Base-by-base conservation (phyloP, 2,797 vertebrate species). In the Gymnothorax reevesii region DNA sequence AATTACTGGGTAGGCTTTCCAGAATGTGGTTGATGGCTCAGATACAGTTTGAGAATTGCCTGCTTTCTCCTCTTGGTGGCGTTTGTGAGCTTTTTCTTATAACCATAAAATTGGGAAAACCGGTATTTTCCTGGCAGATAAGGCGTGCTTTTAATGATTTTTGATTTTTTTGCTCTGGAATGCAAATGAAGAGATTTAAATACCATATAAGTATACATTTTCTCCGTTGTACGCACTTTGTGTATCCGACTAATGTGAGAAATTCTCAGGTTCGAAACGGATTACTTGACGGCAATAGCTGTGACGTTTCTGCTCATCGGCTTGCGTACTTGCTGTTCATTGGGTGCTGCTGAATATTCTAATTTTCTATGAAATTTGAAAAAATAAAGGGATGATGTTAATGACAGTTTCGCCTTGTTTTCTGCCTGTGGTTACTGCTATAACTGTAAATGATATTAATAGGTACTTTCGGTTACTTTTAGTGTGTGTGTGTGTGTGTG, bases 351-450 rank as follows among this genome's bases (percentile, higher is more conserved):
- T 7, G 75, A 79, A 54, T 79, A 20, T n/a, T 13, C 49, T 20
- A 15, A 77, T 77, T 77, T 49, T 49, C 20, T 54, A 22, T 52
- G 75, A 52, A 52, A 22, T 79, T 25, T 7, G 4, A 54, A 77
- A 77, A 77, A 77, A 77, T 77, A 77, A 79, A 79, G 75, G 75
- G 75, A 79, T 3, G 17, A 3, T 79, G 49, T 52, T 20, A 20
- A 20, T 52, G 15, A 54, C 49, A 17, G 49, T 52, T 22, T 54
- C 17, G 22, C 22, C 54, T 79, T 49, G 13, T 49, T 3, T 49
- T 25, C 13, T 75, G 71, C 27, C 13, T 75, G 25, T 71, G 66
- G n/a, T 71, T 25, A 71, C n/a, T 25, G 62, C n/a, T 66, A 1
- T 66, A 66, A 22, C 20, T 66, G 33, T 42, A 42, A 42, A 42